phyloP scores from a whole-genome alignment of 2,113 vertebrate species.

The Tricholaema leucomelas region DNA sequence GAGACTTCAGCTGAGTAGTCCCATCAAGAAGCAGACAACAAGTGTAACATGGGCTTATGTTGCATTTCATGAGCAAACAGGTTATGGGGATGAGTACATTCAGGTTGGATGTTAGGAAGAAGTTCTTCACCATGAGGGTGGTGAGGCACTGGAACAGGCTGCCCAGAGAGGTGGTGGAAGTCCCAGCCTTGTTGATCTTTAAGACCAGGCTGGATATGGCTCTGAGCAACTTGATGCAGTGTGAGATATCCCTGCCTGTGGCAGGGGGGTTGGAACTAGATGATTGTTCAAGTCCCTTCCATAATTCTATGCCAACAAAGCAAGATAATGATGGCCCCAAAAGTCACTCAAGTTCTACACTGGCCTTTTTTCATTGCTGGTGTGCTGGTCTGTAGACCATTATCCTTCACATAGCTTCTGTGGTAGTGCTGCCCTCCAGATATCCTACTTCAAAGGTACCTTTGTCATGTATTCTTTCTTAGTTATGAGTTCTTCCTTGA shows the following conservation, averaged over 20 bases:
- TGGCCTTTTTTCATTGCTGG: neutral
- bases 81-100: neutral
- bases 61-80: neutral
- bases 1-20: neutral
- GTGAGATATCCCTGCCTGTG: too few species aligned
- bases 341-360: neutral
- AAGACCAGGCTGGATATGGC: too few species aligned
- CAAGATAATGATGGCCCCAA: too few species aligned
- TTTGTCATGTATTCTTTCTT: neutral
- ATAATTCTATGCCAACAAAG: too few species aligned
- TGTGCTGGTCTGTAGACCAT: neutral
- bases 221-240: too few species aligned
- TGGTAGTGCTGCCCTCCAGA: neutral
- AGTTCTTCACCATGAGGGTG: too few species aligned
- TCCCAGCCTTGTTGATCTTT: too few species aligned
- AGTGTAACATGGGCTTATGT: neutral
- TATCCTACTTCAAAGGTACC: neutral
- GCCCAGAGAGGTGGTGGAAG: too few species aligned
- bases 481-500: neutral
- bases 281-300: too few species aligned
- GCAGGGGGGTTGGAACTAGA: too few species aligned
- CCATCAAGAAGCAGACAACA: neutral
- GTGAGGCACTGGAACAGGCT: too few species aligned
- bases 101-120: too few species aligned
- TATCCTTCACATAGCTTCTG: neutral